phyloP scores from a whole-genome alignment of 2,888 invertebrate genomes.

The Dynastes hyllus region DNA sequence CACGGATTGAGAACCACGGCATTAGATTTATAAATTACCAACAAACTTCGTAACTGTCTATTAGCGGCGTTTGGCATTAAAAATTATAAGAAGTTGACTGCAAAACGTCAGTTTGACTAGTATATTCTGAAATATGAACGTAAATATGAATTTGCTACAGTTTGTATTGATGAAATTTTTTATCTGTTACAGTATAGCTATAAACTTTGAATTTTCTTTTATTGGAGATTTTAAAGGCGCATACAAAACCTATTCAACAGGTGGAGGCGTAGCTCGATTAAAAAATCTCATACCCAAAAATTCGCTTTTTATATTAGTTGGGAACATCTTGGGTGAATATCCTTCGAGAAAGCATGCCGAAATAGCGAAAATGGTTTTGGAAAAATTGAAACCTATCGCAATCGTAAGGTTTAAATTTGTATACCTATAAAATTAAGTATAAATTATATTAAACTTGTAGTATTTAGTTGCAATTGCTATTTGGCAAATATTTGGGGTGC shows the following conservation, averaged over 20 bases:
- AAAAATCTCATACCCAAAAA: background rate
- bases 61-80: too few species aligned
- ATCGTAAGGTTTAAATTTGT: constrained; percentile 16
- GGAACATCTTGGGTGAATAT: background rate
- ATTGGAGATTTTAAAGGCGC: constrained; percentile 32
- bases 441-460: too few species aligned
- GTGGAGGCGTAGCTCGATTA: constrained; percentile 21
- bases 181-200: background rate
- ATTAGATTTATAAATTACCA: too few species aligned
- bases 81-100: too few species aligned
- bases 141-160: background rate
- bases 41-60: too few species aligned
- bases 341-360: background rate
- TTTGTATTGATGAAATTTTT: background rate
- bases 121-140: background rate
- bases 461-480: too few species aligned
- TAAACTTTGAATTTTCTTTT: background rate
- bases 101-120: background rate
- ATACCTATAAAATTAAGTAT: too few species aligned
- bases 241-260: background rate
- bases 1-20: too few species aligned
- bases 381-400: background rate
- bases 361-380: background rate
- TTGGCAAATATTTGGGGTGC: too few species aligned
- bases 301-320: constrained; percentile 21